phyloP scores from a whole-genome alignment of 2,113 vertebrate species.

The Climacteris rufus region DNA sequence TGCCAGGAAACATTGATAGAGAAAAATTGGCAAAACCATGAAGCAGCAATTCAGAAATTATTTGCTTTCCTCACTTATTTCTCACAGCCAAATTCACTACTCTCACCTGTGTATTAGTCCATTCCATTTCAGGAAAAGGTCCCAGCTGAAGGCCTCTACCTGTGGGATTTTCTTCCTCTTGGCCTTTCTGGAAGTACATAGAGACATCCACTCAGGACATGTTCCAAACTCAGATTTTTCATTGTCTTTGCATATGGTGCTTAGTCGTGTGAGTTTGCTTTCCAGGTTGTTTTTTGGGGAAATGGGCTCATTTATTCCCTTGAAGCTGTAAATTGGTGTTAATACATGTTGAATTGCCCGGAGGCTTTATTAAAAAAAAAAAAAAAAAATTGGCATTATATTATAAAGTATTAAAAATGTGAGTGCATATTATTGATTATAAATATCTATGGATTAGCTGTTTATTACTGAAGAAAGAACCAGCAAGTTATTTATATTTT shows the following conservation, averaged over 20 bases:
- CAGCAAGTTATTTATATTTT: not conserved
- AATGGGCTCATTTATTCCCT: not conserved
- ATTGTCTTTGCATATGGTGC: not conserved
- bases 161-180: slow-evolving; percentile 65
- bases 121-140: slow-evolving; percentile 65
- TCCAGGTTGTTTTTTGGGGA: not conserved
- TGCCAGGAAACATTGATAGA: not conserved
- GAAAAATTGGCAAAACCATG: not conserved
- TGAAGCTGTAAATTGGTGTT: not conserved
- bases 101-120: slow-evolving; percentile 61
- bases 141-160: slow-evolving; percentile 66
- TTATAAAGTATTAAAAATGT: not conserved
- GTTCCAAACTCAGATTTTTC: slow-evolving; percentile 43
- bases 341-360: not conserved
- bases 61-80: slow-evolving; percentile 18
- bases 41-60: not conserved
- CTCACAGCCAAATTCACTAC: slow-evolving; percentile 26
- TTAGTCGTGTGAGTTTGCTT: not conserved
- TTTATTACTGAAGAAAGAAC: not conserved
- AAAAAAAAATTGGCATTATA: not conserved
- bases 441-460: not conserved
- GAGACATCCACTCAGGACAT: slow-evolving; percentile 48
- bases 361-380: not conserved
- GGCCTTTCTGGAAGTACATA: slow-evolving; percentile 64
- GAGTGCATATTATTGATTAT: not conserved